Evolutionary conservation across 2,888 invertebrate genomes (phyloP).

Genomic region (Drosophila prostipennis): DNA sequence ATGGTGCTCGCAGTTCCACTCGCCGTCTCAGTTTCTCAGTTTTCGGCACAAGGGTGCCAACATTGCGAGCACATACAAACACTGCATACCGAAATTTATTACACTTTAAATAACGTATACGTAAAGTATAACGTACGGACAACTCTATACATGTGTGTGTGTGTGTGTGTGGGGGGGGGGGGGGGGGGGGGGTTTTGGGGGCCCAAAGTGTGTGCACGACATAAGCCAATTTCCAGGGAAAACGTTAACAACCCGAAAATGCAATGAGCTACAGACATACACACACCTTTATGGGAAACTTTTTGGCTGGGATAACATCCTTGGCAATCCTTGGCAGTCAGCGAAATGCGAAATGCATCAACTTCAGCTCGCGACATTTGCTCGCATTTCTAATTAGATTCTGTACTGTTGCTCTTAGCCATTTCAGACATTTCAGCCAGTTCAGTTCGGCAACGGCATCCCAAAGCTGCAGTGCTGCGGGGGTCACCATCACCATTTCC

Average conservation of each 20-base stretch:
- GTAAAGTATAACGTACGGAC: conserved; percentile 15
- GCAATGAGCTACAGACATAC: conserved; percentile 19
- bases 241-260: conserved; percentile 45
- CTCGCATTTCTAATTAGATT: conserved; percentile 47
- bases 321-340: conserved; percentile 22
- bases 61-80: conserved; percentile 7
- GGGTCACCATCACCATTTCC: conserved; percentile 4
- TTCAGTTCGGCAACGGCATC: neutral
- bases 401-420: neutral
- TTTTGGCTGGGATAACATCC: conserved; percentile 28
- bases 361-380: conserved; percentile 37
- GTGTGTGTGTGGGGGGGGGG: neutral
- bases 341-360: conserved; percentile 38
- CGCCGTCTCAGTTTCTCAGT: conserved; percentile 15
- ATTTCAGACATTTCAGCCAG: neutral
- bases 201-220: conserved; percentile 28
- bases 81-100: conserved; percentile 54
- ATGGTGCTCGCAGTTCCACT: conserved; percentile 40
- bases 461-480: neutral
- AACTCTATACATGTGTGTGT: conserved; percentile 6
- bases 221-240: conserved; percentile 46
- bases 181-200: neutral
- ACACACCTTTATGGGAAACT: conserved; percentile 32
- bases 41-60: conserved; percentile 56
- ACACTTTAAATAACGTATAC: conserved; percentile 66